A percentile compares a stretch with the other conserved stretches of the same genome.
These are phyloP conservation scores for Perca fluviatilis DNA, from an alignment of 2,113 vertebrate genomes.

Conservation along the genomic window DNA sequence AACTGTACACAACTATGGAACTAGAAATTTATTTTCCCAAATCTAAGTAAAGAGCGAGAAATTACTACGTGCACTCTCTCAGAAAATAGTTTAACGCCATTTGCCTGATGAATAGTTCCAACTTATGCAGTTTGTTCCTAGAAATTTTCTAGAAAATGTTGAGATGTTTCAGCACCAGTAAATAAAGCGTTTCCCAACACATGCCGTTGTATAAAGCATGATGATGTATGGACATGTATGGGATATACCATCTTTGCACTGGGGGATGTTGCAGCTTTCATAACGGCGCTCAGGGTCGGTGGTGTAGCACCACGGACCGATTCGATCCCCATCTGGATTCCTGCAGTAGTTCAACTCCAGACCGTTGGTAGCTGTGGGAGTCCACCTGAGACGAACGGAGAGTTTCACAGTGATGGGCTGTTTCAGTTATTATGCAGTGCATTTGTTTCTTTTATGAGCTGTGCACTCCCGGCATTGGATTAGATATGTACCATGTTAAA, in stretches of 20 bases:
- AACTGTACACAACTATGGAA: too few relatives aligned
- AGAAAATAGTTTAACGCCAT: neutral
- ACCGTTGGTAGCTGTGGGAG: slow-evolving; percentile 86
- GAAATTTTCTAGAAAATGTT: neutral
- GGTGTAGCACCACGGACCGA: slow-evolving; percentile 97
- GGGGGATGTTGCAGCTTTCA: slow-evolving; percentile 92
- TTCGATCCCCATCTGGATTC: slow-evolving; percentile 91
- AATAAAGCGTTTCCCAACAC: neutral
- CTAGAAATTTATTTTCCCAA: neutral
- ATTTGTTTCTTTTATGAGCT: neutral
- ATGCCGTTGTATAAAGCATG: neutral
- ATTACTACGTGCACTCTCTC: neutral
- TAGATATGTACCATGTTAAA: neutral
- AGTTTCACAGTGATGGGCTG: neutral
- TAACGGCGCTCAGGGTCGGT: slow-evolving; percentile 86
- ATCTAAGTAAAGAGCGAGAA: neutral
- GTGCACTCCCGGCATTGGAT: too few relatives aligned
- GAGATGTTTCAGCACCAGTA: neutral
- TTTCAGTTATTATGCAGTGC: neutral
- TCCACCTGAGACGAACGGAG: slow-evolving; percentile 83
- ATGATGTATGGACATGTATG: neutral
- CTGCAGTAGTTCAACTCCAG: slow-evolving; percentile 96
- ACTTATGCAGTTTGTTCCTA: neutral
- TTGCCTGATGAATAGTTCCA: neutral
- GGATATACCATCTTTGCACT: slow-evolving; percentile 89